Evolutionary conservation across 2,113 vertebrate species (phyloP).

Genomic region (Chlorodrepanis virens): DNA sequence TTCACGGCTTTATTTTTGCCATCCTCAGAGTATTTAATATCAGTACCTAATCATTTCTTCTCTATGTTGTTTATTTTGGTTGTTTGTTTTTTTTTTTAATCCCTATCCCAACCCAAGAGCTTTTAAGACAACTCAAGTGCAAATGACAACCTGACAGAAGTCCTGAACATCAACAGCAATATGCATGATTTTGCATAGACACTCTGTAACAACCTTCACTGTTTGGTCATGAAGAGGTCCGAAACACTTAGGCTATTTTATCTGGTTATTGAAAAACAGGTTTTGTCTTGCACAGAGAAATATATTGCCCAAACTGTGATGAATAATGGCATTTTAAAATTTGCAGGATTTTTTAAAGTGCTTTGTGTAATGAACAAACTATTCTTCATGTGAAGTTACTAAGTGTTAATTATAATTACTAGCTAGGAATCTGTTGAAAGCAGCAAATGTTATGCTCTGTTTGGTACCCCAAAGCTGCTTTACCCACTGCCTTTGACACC

Average conservation of each 20-base stretch:
- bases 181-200: conserved; percentile 34
- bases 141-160: conserved; percentile 38
- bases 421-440: conserved; percentile 60
- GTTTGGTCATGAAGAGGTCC: background rate
- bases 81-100: background rate
- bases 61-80: background rate
- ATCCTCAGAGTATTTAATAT: background rate
- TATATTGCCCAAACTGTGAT: background rate
- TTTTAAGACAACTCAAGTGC: conserved; percentile 42
- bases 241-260: background rate
- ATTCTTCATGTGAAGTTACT: conserved; percentile 5
- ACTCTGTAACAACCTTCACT: conserved; percentile 31
- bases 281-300: background rate
- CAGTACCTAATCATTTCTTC: background rate
- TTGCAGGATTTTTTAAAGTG: background rate
- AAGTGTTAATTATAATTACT: conserved; percentile 58
- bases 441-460: conserved; percentile 44
- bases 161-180: background rate
- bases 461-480: conserved; percentile 67
- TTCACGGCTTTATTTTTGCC: background rate
- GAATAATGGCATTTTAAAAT: background rate
- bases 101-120: conserved; percentile 4
- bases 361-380: background rate
- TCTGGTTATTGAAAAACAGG: background rate
- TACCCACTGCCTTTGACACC: conserved; percentile 67